Percentiles rank a stretch among this genome's conserved stretches.
These are phyloP conservation scores for Ptiloglossa arizonensis DNA, from an alignment of 1,140 invertebrate species.

Conservation along the genomic window DNA sequence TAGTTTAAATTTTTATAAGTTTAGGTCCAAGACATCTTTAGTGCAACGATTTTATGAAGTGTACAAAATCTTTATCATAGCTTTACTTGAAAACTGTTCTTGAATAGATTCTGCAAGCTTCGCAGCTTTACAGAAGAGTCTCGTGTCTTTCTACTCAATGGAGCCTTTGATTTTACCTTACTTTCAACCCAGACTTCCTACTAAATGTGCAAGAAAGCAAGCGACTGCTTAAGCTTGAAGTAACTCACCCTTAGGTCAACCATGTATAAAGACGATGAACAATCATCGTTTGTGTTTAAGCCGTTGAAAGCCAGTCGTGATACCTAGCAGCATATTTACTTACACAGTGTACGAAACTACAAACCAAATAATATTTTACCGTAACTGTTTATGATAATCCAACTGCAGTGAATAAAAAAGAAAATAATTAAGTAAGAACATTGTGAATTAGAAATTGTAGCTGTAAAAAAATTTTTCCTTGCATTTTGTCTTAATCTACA, in stretches of 20 bases:
- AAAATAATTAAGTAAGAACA: too few relatives aligned
- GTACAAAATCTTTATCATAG: not conserved
- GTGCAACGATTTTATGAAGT: not conserved
- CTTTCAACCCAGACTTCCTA: constrained; percentile 19
- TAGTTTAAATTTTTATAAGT: not conserved
- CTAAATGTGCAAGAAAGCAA: constrained; percentile 15
- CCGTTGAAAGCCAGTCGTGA: not conserved
- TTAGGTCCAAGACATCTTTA: too few relatives aligned
- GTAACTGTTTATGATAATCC: not conserved
- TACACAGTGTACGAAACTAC: not conserved
- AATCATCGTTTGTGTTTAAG: not conserved
- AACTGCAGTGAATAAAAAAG: too few relatives aligned
- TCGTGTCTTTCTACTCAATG: constrained; percentile 1
- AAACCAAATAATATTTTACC: not conserved
- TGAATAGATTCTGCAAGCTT: constrained; percentile 7
- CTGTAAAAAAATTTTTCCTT: too few relatives aligned
- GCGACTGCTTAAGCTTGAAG: constrained; percentile 12
- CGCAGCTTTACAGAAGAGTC: constrained; percentile 10
- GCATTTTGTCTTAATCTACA: too few relatives aligned
- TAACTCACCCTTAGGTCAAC: constrained; percentile 13
- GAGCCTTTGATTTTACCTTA: constrained; percentile 23
- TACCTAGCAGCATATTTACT: not conserved
- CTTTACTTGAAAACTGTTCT: not conserved
- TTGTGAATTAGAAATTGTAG: too few relatives aligned
- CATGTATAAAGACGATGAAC: not conserved